Base-by-base conservation (phyloP, 2,797 vertebrate genomes). In the Channa striata region DNA sequence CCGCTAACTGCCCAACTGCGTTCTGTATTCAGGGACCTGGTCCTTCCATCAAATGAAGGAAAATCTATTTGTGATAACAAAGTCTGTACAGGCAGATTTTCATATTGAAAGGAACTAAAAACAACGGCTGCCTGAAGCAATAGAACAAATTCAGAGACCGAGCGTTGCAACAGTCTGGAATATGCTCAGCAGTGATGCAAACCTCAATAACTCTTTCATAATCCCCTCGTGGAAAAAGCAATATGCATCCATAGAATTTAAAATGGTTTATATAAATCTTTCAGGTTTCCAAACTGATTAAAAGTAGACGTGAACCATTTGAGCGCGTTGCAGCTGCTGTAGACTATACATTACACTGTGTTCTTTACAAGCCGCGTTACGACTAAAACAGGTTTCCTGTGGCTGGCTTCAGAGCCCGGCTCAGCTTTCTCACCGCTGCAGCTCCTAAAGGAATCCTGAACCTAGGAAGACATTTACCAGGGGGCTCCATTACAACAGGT, bases 361-460 rank as follows among this genome's bases (percentile, higher is more conserved):
- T 43, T 46, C 61, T 34, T 53, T 42, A 37, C 33, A 61, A 75
- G 48, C 13, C 30, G n/a, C 43, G 8, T 67, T 47, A 84, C 69
- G 66, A 78, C 52, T 74, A 74, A 78, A 80, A 68, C 77, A 78
- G 74, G 80, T 57, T 80, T 82, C 79, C 77, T 72, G 60, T 73
- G 54, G 68, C 40, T 62, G 48, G 37, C 44, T 36, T 75, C 56
- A 21, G 17, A 63, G 67, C 19, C 13, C 0, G 46, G 49, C 49
- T 78, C 54, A 34, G 64, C 14, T 75, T 58, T 36, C 65, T 47
- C 5, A 59, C 51, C 52, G 44, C 47, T 11, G 12, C 6, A 3
- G 11, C 66, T 76, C 59, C 42, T 63, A 53, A 66, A 69, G 30
- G 60, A 25, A 25, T 56, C 34, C 39, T 20, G 62, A 72, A 80